Percentiles rank a stretch among this genome's conserved stretches.
Evolutionary conservation across 1,140 invertebrate species (phyloP).

Genomic region (Ceratina calcarata): DNA sequence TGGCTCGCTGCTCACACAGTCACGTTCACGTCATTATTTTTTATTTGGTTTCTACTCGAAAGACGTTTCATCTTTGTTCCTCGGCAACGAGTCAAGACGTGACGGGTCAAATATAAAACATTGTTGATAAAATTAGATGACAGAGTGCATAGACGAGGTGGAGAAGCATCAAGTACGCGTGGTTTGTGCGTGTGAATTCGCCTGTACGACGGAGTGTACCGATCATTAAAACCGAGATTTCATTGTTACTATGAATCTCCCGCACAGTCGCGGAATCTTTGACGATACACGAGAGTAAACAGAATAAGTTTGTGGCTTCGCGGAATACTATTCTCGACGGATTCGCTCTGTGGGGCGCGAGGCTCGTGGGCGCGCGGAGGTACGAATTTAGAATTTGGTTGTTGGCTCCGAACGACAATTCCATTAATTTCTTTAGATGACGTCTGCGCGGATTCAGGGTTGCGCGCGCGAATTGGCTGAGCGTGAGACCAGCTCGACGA

Average conservation of each 20-base stretch:
- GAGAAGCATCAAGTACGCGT: too few species aligned
- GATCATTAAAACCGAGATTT: constrained; percentile 4
- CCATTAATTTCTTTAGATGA: not conserved
- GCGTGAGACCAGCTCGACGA: not conserved
- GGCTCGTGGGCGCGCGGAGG: not conserved
- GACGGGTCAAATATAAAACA: too few species aligned
- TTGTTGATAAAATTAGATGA: too few species aligned
- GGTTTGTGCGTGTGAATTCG: too few species aligned
- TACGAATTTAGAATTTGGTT: constrained; percentile 1
- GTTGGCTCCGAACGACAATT: not conserved
- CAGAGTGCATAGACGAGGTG: not conserved
- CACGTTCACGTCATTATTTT: not conserved
- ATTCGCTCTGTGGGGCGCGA: not conserved
- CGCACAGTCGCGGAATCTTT: too few species aligned
- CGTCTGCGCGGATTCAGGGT: not conserved
- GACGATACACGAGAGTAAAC: not conserved
- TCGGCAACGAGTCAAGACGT: not conserved
- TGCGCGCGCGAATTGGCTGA: not conserved
- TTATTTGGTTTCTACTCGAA: not conserved
- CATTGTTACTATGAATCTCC: not conserved
- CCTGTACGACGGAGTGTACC: too few species aligned
- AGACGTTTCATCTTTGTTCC: not conserved
- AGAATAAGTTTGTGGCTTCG: not conserved
- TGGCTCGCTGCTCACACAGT: too few species aligned
- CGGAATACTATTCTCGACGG: constrained; percentile 3